A percentile compares a stretch with the other conserved stretches of the same genome.
phyloP scores from a whole-genome alignment of 1,140 invertebrate species.

The Caenorhabditis latens region DNA sequence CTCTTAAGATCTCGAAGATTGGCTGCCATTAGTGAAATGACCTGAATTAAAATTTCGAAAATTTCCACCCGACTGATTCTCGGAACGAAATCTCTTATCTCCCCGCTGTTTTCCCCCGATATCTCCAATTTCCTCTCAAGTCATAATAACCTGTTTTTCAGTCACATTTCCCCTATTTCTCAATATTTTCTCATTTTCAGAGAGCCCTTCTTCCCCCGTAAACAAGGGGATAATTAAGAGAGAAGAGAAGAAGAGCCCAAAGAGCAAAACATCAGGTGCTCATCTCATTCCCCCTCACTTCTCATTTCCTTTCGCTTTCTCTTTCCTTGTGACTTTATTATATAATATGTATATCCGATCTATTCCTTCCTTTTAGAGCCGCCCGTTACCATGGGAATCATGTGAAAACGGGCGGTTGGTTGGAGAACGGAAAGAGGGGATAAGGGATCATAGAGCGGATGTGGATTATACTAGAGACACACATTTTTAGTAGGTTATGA shows the following conservation, averaged over 20 bases:
- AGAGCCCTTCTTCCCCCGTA: background rate
- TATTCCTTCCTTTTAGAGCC: background rate
- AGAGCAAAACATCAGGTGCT: slow-evolving; percentile 7
- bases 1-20: slow-evolving; percentile 2
- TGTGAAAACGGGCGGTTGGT: no score
- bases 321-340: background rate
- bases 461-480: no score
- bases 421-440: background rate
- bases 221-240: background rate
- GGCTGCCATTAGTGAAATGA: background rate
- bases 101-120: background rate
- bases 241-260: no score
- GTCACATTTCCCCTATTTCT: background rate
- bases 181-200: background rate
- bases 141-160: background rate
- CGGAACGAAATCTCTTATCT: background rate
- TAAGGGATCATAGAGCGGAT: background rate
- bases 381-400: background rate
- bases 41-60: background rate
- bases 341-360: slow-evolving; percentile 40
- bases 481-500: no score
- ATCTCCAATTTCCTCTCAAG: background rate
- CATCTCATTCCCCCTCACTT: background rate
- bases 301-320: background rate
- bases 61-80: slow-evolving; percentile 30